A percentile compares a stretch with the other conserved stretches of the same genome.
These are phyloP conservation scores for Liolophura sinensis DNA, from an alignment of 1,140 invertebrate species.

Conservation along the genomic window DNA sequence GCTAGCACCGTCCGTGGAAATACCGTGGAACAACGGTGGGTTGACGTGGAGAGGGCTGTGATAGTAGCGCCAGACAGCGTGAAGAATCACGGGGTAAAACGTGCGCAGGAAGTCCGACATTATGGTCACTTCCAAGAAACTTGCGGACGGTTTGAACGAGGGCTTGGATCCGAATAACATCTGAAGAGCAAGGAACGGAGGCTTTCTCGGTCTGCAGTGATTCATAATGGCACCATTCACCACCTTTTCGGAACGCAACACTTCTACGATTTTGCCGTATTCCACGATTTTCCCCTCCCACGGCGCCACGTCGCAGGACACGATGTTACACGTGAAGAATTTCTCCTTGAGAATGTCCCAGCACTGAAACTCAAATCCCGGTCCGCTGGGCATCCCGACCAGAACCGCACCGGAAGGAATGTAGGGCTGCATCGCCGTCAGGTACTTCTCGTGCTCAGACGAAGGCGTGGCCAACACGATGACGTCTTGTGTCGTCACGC, in stretches of 20 bases:
- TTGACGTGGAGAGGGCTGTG: constrained; percentile 24
- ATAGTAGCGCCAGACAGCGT: too few relatives aligned
- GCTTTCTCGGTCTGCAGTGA: constrained; percentile 11
- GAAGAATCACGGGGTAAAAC: too few relatives aligned
- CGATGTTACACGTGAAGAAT: constrained; percentile 18
- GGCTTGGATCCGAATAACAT: constrained; percentile 29
- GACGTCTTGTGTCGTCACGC: constrained; percentile 20
- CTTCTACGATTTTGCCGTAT: constrained; percentile 35
- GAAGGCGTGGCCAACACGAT: constrained; percentile 33
- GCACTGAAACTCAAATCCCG: constrained; percentile 44
- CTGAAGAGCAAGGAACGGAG: constrained; percentile 24
- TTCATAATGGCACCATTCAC: constrained; percentile 23
- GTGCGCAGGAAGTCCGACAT: constrained; percentile 21
- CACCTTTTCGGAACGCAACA: constrained; percentile 31
- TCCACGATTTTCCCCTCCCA: constrained; percentile 37
- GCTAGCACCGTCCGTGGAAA: constrained; percentile 29
- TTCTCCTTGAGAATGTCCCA: constrained; percentile 24
- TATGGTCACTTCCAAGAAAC: constrained; percentile 34
- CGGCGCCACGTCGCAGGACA: constrained; percentile 36
- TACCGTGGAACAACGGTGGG: constrained; percentile 40
- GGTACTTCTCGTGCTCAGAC: constrained; percentile 30
- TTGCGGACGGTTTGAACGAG: constrained; percentile 14
- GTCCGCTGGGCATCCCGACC: constrained; percentile 33
- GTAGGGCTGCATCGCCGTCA: constrained; percentile 27
- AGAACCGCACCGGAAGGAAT: constrained; percentile 24